Evolutionary conservation across 2,888 invertebrate genomes (phyloP).

Genomic region (Epistrophe grossulariae): DNA sequence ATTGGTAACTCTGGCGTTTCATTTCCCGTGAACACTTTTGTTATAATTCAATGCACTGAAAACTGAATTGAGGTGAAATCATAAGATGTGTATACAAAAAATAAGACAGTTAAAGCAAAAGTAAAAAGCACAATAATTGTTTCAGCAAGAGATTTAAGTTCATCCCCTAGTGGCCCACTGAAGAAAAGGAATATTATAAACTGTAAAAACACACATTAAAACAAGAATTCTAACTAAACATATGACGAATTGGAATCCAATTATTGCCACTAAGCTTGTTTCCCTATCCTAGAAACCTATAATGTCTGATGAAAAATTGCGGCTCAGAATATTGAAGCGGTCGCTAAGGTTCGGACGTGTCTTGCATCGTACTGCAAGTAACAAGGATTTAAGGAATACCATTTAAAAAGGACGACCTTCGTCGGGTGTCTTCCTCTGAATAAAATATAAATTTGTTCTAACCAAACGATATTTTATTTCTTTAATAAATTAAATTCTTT

Average conservation of each 20-base stretch:
- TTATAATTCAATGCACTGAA: constrained; percentile 49
- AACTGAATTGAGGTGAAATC: constrained; percentile 57
- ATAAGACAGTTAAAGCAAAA: constrained; percentile 65
- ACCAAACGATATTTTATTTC: neutral
- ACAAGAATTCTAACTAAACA: constrained; percentile 65
- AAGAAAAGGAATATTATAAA: constrained; percentile 44
- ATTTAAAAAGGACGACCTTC: constrained; percentile 20
- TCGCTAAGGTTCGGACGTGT: constrained; percentile 83
- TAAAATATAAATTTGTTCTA: neutral
- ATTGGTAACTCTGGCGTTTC: constrained; percentile 42
- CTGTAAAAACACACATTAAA: constrained; percentile 35
- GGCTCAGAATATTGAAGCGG: constrained; percentile 81
- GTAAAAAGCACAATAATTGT: constrained; percentile 77
- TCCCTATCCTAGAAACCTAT: constrained; percentile 78
- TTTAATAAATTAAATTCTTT: constrained; percentile 3
- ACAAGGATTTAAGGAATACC: constrained; percentile 52
- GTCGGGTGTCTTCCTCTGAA: constrained; percentile 35
- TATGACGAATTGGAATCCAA: constrained; percentile 80
- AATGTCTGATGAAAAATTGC: constrained; percentile 76
- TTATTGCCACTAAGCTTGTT: constrained; percentile 79
- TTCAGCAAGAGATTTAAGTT: constrained; percentile 57
- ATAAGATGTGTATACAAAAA: constrained; percentile 59
- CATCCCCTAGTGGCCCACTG: constrained; percentile 69
- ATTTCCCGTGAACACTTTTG: constrained; percentile 38
- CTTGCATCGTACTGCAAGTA: constrained; percentile 72